Evolutionary conservation across 23 tunicate species (phyloP).

Genomic region (Ciona savignyi): DNA sequence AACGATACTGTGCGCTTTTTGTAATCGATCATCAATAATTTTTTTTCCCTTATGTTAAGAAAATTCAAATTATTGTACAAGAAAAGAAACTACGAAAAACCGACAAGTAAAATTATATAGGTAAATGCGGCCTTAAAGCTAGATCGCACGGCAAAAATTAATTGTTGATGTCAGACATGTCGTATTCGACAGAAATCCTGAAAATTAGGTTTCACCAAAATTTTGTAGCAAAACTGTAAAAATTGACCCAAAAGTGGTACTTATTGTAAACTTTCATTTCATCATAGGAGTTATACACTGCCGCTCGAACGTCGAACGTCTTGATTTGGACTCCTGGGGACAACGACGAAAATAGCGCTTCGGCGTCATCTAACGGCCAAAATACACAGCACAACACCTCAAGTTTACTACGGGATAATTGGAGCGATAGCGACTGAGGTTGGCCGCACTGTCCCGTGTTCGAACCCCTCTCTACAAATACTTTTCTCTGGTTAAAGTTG

Average conservation of each 20-base stretch:
- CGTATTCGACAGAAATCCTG: too few relatives aligned
- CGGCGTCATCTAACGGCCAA: background rate
- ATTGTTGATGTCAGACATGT: too few relatives aligned
- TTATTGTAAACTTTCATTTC: background rate
- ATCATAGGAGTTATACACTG: conserved; percentile 47
- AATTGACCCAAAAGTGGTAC: conserved; percentile 1
- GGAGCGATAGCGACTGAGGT: conserved; percentile 86
- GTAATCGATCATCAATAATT: too few relatives aligned
- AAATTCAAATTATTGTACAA: too few relatives aligned
- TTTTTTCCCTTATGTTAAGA: too few relatives aligned
- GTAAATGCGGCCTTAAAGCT: too few relatives aligned
- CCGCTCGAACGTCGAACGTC: conserved; percentile 40
- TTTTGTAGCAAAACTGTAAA: background rate
- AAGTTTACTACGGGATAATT: conserved; percentile 24
- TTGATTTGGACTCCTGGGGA: conserved; percentile 55
- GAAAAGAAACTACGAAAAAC: too few relatives aligned
- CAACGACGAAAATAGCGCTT: background rate
- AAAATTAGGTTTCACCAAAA: background rate
- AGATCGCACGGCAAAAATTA: too few relatives aligned
- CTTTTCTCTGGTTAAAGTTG: too few relatives aligned
- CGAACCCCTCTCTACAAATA: too few relatives aligned
- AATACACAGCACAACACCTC: background rate
- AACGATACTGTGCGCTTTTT: too few relatives aligned
- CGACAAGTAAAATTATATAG: too few relatives aligned
- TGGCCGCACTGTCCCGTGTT: background rate